Conservation (phyloP, 2,113 vertebrate species). For the Xenopus laevis region DNA sequence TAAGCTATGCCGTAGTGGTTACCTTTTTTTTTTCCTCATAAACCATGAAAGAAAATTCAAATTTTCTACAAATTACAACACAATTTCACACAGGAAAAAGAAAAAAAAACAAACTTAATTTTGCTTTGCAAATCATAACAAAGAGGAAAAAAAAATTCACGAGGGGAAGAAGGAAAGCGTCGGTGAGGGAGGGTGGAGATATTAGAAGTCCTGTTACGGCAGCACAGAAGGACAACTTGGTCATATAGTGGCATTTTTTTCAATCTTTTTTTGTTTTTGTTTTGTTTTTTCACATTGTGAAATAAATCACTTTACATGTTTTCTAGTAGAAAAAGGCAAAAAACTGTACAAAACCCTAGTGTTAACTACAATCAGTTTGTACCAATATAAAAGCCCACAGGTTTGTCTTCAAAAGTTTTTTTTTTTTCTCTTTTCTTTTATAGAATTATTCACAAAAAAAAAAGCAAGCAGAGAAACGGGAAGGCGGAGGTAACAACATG, state of each 20-base stretch:
- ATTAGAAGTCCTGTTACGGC: conserved; percentile 74
- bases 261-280: conserved; percentile 54
- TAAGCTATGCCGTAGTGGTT: conserved; percentile 59
- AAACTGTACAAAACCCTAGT: conserved; percentile 92
- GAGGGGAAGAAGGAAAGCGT: conserved; percentile 61
- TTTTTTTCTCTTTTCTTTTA: conserved; percentile 72
- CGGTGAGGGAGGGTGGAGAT: conserved; percentile 47
- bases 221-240: conserved; percentile 86
- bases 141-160: conserved; percentile 67
- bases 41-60: conserved; percentile 81
- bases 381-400: conserved; percentile 91
- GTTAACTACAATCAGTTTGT: conserved; percentile 88
- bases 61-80: conserved; percentile 83
- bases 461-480: conserved; percentile 81
- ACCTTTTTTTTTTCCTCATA: conserved; percentile 54
- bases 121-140: conserved; percentile 69
- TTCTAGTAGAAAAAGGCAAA: conserved; percentile 90
- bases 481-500: conserved; percentile 81
- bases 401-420: conserved; percentile 80
- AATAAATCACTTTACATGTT: conserved; percentile 80
- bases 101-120: conserved; percentile 59
- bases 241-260: conserved; percentile 79
- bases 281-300: conserved; percentile 76
- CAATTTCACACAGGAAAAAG: conserved; percentile 76
- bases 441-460: conserved; percentile 88